phyloP scores from a whole-genome alignment of 2,113 vertebrate species.

The Origma solitaria region DNA sequence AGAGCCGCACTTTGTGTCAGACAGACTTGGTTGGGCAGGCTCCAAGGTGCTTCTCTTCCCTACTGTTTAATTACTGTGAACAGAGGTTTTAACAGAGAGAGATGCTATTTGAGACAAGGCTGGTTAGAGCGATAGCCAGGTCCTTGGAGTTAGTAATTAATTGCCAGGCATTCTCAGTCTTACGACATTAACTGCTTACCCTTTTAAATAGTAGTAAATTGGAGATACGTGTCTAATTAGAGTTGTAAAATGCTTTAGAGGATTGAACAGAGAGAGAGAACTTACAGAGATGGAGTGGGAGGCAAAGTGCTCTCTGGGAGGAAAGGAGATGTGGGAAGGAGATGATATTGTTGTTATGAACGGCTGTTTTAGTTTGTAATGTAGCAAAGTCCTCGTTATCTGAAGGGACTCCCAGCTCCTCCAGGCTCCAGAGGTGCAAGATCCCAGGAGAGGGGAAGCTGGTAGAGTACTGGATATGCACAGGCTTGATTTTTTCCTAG shows the following conservation, averaged over 20 bases:
- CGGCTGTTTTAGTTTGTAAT: not conserved
- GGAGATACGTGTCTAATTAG: slow-evolving; percentile 74
- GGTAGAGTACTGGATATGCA: not conserved
- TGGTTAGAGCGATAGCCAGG: slow-evolving; percentile 66
- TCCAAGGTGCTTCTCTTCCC: slow-evolving; percentile 40
- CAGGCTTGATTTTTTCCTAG: not conserved
- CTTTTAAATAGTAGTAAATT: slow-evolving; percentile 78
- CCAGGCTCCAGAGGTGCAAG: not conserved
- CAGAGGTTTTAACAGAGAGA: slow-evolving; percentile 58
- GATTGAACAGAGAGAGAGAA: slow-evolving; percentile 46
- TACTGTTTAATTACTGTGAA: slow-evolving; percentile 62
- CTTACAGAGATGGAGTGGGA: slow-evolving; percentile 44
- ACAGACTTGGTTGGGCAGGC: not conserved
- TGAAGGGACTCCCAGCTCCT: not conserved
- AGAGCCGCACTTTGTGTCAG: not conserved
- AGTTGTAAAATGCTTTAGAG: slow-evolving; percentile 67
- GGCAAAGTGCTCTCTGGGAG: slow-evolving; percentile 2
- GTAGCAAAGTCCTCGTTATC: not conserved
- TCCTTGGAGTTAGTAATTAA: slow-evolving; percentile 77
- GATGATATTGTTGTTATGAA: not conserved
- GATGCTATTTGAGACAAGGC: slow-evolving; percentile 61
- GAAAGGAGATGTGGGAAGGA: slow-evolving; percentile 19
- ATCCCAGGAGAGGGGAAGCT: not conserved
- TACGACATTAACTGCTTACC: slow-evolving; percentile 72
- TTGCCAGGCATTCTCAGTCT: slow-evolving; percentile 69